Evolutionary conservation across 2,113 vertebrate genomes (phyloP).

Genomic region (Brachyhypopomus occidentalis): DNA sequence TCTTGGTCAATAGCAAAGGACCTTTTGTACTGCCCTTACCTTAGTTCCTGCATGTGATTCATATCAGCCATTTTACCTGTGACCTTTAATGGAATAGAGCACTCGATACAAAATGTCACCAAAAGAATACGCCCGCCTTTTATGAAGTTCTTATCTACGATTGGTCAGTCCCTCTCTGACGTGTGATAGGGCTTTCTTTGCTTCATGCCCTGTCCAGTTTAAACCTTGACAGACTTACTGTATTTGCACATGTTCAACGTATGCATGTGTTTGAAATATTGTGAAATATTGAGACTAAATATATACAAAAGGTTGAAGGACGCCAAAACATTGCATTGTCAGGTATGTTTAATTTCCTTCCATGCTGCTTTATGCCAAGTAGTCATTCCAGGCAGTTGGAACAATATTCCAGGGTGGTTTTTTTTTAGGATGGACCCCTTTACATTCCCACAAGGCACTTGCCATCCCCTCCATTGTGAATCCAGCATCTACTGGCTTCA

Average conservation of each 20-base stretch:
- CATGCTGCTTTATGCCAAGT: too few species aligned
- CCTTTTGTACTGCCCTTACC: slow-evolving; percentile 12
- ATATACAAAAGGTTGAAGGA: too few species aligned
- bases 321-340: too few species aligned
- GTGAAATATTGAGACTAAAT: neutral
- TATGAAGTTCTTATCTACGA: slow-evolving; percentile 15
- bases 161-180: slow-evolving; percentile 14
- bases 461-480: too few species aligned
- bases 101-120: slow-evolving; percentile 25
- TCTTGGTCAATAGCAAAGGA: neutral
- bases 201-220: neutral
- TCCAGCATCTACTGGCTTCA: too few species aligned
- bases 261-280: neutral
- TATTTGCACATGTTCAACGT: neutral
- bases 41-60: neutral
- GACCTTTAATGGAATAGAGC: slow-evolving; percentile 35
- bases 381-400: too few species aligned
- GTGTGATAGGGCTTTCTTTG: neutral
- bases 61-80: slow-evolving; percentile 34
- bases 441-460: too few species aligned
- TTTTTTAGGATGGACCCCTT: too few species aligned
- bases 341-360: too few species aligned
- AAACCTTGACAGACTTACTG: neutral
- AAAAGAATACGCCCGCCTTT: slow-evolving; percentile 9
- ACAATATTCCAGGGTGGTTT: too few species aligned